Base-by-base conservation (phyloP, 1,140 invertebrate species). In the Drosophila triauraria region DNA sequence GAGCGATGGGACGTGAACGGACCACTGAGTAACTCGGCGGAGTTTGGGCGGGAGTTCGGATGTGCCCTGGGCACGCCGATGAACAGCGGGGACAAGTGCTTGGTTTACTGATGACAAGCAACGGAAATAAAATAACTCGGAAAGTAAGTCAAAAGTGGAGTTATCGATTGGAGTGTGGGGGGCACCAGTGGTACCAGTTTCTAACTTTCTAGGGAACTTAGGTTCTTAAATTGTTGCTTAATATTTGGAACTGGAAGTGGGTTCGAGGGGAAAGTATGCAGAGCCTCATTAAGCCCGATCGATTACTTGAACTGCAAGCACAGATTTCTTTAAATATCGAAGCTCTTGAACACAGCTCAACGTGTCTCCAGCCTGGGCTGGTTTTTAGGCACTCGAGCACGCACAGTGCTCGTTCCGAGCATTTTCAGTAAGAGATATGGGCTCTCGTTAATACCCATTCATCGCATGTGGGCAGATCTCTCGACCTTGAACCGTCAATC, bases 21-120 rank as follows among this genome's bases (percentile, higher is more conserved):
- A 4, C 87, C 82, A 3, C 30, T 92, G 3, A 75, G 75, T 35
- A 91, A 92, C 51, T 82, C 71, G 2, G 78, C 48, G 4, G 91
- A 92, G 44, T 91, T 92, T 25, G 77, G 75, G 15, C 43, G 81
- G 7, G 91, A 92, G 42, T 92, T 92, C 23, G 62, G 65, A 7
- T 91, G 91, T 43, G 60, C 71, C 0, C 40, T 75, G 20, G 91
- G 91, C 69, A 75, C 71, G 0, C 74, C 76, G 3, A 92, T 92
- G 91, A 92, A 92, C 75, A 90, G 67, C 17, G 87, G 77, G n/a
- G 91, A 92, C 50, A 92, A 92, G 54, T 92, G 91, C 54, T 47
- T 80, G 23, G 25, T 90, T 53, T 92, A 82, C 76, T 91, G 61
- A 77, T 40, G 35, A 47, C 27, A 35, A 15, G 10, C 23, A 32